Base-by-base conservation (phyloP, 2,797 vertebrate species). In the Alauda arvensis region DNA sequence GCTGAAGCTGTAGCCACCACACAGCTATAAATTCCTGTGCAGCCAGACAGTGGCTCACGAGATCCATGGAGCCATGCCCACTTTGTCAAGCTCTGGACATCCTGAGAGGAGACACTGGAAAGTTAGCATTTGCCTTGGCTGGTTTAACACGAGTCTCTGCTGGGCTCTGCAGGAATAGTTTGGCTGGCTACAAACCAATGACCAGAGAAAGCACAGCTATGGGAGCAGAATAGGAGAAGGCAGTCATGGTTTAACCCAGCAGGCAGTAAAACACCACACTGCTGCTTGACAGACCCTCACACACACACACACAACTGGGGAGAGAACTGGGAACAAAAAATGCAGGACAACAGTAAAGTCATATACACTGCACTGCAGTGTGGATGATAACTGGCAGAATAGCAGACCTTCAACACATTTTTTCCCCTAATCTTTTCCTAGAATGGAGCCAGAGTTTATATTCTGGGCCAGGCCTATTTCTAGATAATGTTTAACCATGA, bases 91-190 rank as follows among this genome's bases (percentile, higher is more conserved):
- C 88, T 68, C 62, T 88, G 83, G 81, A 91, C 85, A 56, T 37
- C 66, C 80, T 66, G 69, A 89, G 66, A 84, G 52, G 40, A 83
- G 82, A 48, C 43, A 74, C 67, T 87, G 85, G 74, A 91, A 94
- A 92, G 62, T 26, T 57, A 86, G 62, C 29, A 9, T 52, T 55
- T 48, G 31, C 69, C 62, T 71, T 52, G 76, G 65, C 80, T 84
- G 55, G 17, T 74, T 92, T 70, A 82, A 46, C 61, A 74, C 61
- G 59, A 79, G 52, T 45, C 68, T 88, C 83, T 70, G 49, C 37
- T 45, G 71, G 68, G 57, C 83, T 94, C 85, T 82, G 66, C 78
- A 86, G 78, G 61, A 91, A 88, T 13, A 51, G 69, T 89, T 84
- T 88, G 53, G 45, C 34, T 91, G 85, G 85, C 86, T 77, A 66